phyloP scores from a whole-genome alignment of 2,888 invertebrate genomes.

The Hyles lineata region DNA sequence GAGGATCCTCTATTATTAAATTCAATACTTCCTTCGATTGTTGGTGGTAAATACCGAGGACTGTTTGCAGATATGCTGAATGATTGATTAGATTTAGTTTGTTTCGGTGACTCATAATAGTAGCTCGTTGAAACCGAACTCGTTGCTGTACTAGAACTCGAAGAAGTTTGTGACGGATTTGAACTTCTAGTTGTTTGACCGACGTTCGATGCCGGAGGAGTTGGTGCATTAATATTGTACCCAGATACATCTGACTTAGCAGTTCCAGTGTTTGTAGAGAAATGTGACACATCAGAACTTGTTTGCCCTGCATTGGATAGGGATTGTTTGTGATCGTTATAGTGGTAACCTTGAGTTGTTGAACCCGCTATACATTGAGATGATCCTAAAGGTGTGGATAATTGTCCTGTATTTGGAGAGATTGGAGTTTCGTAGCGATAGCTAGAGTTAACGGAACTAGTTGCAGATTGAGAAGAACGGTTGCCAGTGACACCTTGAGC shows the following conservation, averaged over 20 bases:
- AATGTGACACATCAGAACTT: not conserved
- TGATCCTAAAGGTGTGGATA: not conserved
- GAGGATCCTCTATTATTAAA: constrained; percentile 40
- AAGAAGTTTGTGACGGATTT: not conserved
- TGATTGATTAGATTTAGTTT: constrained; percentile 29
- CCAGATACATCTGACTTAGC: not conserved
- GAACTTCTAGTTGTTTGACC: not conserved
- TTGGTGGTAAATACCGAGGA: constrained; percentile 71
- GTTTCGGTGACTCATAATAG: constrained; percentile 23
- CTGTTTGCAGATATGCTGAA: constrained; percentile 64
- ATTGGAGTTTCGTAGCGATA: constrained; percentile 9
- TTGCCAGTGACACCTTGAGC: not conserved
- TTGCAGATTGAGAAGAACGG: constrained; percentile 1
- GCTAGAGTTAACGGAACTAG: constrained; percentile 9
- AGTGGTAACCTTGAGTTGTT: not conserved
- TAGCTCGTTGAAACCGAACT: constrained; percentile 31
- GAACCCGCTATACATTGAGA: constrained; percentile 4
- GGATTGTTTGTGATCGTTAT: constrained; percentile 12
- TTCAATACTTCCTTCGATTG: constrained; percentile 35
- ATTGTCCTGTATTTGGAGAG: constrained; percentile 7
- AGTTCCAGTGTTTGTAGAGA: not conserved
- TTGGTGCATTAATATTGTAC: constrained; percentile 2
- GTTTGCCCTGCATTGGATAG: constrained; percentile 7
- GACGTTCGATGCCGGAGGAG: not conserved
- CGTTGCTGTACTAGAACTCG: constrained; percentile 28